phyloP scores from a whole-genome alignment of 2,888 invertebrate species.

The Bombylius major region DNA sequence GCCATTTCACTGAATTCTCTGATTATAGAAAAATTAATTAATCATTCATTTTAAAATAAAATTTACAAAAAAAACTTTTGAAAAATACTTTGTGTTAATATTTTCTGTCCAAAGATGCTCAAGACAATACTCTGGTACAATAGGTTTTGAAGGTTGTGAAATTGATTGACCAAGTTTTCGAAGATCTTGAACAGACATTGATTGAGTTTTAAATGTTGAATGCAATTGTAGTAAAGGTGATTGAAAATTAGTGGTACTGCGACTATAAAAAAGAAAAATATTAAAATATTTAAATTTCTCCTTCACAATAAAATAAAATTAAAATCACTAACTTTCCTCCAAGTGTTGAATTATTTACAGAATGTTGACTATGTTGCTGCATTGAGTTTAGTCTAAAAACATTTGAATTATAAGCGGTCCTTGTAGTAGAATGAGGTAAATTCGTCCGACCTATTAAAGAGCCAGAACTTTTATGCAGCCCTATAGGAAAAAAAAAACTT shows the following conservation, averaged over 20 bases:
- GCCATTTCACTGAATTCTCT: constrained; percentile 47
- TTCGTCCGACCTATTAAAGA: constrained; percentile 24
- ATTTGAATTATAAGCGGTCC: neutral
- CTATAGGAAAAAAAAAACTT: constrained; percentile 11
- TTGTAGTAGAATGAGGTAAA: constrained; percentile 12
- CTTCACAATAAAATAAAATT: too few relatives aligned
- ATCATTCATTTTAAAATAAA: neutral
- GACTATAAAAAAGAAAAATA: constrained; percentile 18
- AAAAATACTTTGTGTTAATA: constrained; percentile 15
- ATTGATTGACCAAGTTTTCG: constrained; percentile 37
- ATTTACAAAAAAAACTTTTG: neutral
- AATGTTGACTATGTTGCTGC: constrained; percentile 17
- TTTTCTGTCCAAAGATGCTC: constrained; percentile 85
- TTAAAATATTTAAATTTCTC: too few relatives aligned
- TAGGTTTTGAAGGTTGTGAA: constrained; percentile 48
- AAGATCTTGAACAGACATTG: constrained; percentile 32
- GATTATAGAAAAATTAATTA: constrained; percentile 12
- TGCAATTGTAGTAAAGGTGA: constrained; percentile 32
- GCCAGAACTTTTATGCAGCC: constrained; percentile 20
- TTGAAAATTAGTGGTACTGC: constrained; percentile 15
- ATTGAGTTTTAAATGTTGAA: constrained; percentile 28
- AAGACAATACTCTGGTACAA: constrained; percentile 75
- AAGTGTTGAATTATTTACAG: constrained; percentile 7
- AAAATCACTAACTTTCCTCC: too few relatives aligned
- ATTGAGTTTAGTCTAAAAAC: neutral